Base-by-base conservation (phyloP, 2,888 invertebrate species). In the Ennomos quercinarius region DNA sequence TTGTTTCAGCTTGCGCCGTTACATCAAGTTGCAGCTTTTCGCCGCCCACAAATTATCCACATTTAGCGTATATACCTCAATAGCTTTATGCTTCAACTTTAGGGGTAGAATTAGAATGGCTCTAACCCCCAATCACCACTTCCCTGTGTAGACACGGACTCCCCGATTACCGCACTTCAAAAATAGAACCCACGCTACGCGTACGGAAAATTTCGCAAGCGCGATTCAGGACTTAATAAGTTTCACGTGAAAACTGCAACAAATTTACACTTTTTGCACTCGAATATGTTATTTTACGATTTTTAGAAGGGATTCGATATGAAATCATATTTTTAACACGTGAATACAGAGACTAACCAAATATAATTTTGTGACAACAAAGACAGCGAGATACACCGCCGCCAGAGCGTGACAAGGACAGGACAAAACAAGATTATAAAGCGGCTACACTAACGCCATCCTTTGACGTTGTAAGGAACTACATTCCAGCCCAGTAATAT, bases 121-220 rank as follows among this genome's bases (percentile, higher is more conserved):
- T 60, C 76, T 62, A 61, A 63, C 69, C 73, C 73, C 70, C 63
- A 65, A 47, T 61, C 56, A 77, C 81, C 77, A 70, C 45, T 38
- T 62, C 41, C 64, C 81, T 80, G 78, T 74, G 79, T 80, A 83
- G 81, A 81, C 77, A 80, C 78, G 81, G 81, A 80, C 81, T 78
- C 78, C 76, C 80, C 70, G 17, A 13, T 0, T 0, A 0, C n/a
- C 0, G 0, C 0, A 0, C 0, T 0, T 1, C 9, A 12, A 11
- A 47, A 12, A 39, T 57, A 75, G 66, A 74, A 74, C 68, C 41
- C 64, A 9, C 67, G 47, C 10, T 51, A 9, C 41, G 35, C 1
- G 11, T 2, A 35, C 9, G 10, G 46, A 73, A 75, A 78, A 79
- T 52, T 64, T 70, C 58, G 43, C 57, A 64, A 72, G 67, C 77